Conservation (phyloP, 1,140 invertebrate species). For the Penaeus indicus region DNA sequence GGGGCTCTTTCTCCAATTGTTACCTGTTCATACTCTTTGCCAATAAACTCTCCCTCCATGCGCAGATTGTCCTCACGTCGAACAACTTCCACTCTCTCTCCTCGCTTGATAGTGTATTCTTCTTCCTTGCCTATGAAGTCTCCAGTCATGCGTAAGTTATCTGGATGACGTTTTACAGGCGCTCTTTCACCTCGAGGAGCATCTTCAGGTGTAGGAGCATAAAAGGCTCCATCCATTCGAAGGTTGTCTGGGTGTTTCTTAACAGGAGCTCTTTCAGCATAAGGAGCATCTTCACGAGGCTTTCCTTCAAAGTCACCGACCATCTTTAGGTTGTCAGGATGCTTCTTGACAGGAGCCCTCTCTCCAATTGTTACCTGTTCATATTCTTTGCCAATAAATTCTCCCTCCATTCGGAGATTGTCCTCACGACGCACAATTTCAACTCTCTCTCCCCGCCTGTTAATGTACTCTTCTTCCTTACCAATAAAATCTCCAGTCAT, state of each 20-base stretch:
- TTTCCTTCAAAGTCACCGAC: constrained; percentile 67
- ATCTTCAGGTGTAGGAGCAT: neutral
- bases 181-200: constrained; percentile 41
- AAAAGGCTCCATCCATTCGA: constrained; percentile 13
- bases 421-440: constrained; percentile 25
- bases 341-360: constrained; percentile 51
- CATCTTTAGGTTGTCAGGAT: constrained; percentile 61
- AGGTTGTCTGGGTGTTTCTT: constrained; percentile 42
- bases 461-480: constrained; percentile 46
- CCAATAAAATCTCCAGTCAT: constrained; percentile 74
- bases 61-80: constrained; percentile 75
- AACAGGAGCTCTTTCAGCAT: constrained; percentile 35
- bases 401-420: constrained; percentile 50
- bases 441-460: neutral
- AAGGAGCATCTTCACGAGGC: constrained; percentile 12
- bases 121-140: constrained; percentile 70
- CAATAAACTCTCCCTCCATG: constrained; percentile 73
- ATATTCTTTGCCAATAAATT: constrained; percentile 33
- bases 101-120: constrained; percentile 57
- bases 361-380: constrained; percentile 45
- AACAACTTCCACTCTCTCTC: constrained; percentile 71
- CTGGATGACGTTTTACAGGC: constrained; percentile 70
- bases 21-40: constrained; percentile 2
- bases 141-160: constrained; percentile 77
- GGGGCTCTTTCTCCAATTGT: constrained; percentile 57